Base-by-base conservation (phyloP, 92 coral and sea anemone species). In the Epizoanthus stellaris region DNA sequence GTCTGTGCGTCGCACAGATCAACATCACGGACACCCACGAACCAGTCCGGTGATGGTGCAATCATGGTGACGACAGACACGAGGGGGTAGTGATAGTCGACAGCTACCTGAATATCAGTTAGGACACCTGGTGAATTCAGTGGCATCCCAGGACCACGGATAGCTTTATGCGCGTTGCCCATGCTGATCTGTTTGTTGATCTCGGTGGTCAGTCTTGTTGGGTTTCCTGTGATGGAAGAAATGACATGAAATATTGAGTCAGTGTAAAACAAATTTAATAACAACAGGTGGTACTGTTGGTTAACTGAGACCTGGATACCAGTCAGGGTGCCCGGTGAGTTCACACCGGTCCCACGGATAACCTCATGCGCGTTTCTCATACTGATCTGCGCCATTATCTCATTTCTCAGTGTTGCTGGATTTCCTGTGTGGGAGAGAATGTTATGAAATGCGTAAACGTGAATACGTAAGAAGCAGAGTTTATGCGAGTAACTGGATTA, bases 41-140 rank as follows among this genome's bases (percentile, higher is more conserved):
- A 86, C 92, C 92, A 89, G 67, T 89, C 92, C 3, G 92, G 89
- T 12, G 92, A 89, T 1, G 92, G 92, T n/a, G 77, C 80, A 16
- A 89, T 81, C 92, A 85, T 89, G 16, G 83, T 63, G 16, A 89
- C 21, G 5, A 75, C 67, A 2, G 92, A 89, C 76, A 89, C 92
- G 17, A 72, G n/a, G 54, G 87, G 25, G 25, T 23, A 23, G 25
- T 23, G 23, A 42, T 5, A 4, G 45, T 74, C 30, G 17, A 74
- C 80, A 19, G 3, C 20, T 8, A 21, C 80, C 45, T 74, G 23
- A 9, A 23, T 73, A 40, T 30, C 77, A 3, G 30, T n/a, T 61
- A 47, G 17, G 11, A 3, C 39, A 9, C 77, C 77, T 5, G 77
- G 77, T 52, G 77, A 73, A 20, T 73, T 73, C 0, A 23, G 25